Evolutionary conservation across 2,797 vertebrate genomes (phyloP).

Genomic region (Pseudomugil tenellus): DNA sequence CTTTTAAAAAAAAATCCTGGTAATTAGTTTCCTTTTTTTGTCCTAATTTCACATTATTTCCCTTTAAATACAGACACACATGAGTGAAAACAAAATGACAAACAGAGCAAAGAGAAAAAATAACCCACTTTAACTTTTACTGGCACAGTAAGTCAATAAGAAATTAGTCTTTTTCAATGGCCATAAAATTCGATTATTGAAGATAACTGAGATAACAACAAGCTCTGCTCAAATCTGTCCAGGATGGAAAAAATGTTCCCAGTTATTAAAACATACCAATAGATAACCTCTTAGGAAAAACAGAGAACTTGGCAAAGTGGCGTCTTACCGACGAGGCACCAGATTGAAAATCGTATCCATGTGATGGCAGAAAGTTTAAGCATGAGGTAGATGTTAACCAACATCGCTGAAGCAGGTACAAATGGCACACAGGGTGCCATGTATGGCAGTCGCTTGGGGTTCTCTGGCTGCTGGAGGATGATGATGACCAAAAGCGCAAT

Average conservation of each 20-base stretch:
- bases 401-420: slow-evolving; percentile 94
- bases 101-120: slow-evolving; percentile 8
- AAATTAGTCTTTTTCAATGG: not conserved
- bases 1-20: too few species aligned
- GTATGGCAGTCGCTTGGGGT: slow-evolving; percentile 96
- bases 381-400: slow-evolving; percentile 99
- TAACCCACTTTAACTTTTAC: not conserved
- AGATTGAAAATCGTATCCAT: slow-evolving; percentile 96
- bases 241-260: not conserved
- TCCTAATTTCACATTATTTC: too few species aligned
- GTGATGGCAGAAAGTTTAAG: slow-evolving; percentile 96
- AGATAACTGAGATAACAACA: slow-evolving; percentile 10
- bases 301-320: not conserved
- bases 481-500: slow-evolving; percentile 88
- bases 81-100: slow-evolving; percentile 5
- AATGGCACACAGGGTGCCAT: slow-evolving; percentile 98
- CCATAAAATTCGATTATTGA: slow-evolving; percentile 7
- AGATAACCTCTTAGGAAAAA: not conserved
- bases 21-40: too few species aligned
- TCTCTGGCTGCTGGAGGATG: slow-evolving; percentile 97
- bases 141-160: slow-evolving; percentile 2
- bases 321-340: slow-evolving; percentile 92
- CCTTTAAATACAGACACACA: slow-evolving; percentile 18
- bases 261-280: not conserved
- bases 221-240: slow-evolving; percentile 10